Evolutionary conservation across 2,113 vertebrate genomes (phyloP).

Genomic region (Gymnorhina tibicen): DNA sequence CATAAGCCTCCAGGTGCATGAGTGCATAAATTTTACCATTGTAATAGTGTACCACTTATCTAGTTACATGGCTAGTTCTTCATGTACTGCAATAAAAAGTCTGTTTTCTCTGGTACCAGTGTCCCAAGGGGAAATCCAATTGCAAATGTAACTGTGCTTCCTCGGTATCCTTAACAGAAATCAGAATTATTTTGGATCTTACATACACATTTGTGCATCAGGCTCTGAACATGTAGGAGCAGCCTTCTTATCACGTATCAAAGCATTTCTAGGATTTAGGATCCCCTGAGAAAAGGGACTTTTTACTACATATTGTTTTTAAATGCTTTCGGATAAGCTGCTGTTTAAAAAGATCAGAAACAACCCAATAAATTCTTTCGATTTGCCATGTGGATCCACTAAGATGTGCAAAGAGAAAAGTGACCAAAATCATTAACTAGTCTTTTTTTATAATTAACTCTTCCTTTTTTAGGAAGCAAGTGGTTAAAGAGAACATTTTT

Average conservation of each 20-base stretch:
- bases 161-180: neutral
- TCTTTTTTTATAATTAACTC: neutral
- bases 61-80: neutral
- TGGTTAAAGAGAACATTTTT: neutral
- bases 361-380: neutral
- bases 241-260: neutral
- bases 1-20: neutral
- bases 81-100: neutral
- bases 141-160: neutral
- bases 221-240: neutral
- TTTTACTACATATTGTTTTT: neutral
- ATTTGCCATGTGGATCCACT: neutral
- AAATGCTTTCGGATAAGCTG: neutral
- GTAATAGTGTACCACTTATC: neutral
- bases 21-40: neutral
- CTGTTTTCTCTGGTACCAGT: neutral
- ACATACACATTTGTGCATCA: neutral
- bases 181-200: neutral
- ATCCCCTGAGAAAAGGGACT: neutral
- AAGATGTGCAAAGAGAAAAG: neutral
- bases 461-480: neutral
- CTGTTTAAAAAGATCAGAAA: neutral
- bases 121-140: slow-evolving; percentile 20
- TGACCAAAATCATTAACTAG: neutral
- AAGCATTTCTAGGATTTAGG: neutral